phyloP scores from a whole-genome alignment of 2,113 vertebrate species.

The Aviceda subcristata region DNA sequence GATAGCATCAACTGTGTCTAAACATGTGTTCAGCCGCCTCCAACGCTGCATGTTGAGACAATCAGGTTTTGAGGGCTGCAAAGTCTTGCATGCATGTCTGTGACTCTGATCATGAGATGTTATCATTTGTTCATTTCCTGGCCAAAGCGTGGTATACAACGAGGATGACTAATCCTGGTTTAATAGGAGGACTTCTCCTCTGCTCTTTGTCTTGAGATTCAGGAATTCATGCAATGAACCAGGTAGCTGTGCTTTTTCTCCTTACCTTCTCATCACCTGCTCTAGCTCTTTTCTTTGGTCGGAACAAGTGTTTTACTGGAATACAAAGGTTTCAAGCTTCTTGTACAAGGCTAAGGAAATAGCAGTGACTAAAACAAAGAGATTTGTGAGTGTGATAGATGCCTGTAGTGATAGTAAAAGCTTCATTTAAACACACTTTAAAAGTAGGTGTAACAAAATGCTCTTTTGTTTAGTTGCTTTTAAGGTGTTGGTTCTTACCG shows the following conservation, averaged over 20 bases:
- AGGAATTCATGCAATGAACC: not conserved
- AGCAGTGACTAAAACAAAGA: not conserved
- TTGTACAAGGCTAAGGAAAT: not conserved
- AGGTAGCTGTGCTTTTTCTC: not conserved
- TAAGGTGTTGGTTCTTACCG: not conserved
- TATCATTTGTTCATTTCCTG: not conserved
- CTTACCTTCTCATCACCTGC: not conserved
- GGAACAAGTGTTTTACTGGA: not conserved
- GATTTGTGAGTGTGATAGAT: not conserved
- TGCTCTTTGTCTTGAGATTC: not conserved
- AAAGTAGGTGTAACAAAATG: not conserved
- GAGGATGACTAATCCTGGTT: not conserved
- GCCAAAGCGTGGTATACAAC: not conserved
- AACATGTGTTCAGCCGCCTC: constrained; percentile 36
- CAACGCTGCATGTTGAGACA: constrained; percentile 45
- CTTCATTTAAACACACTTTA: not conserved
- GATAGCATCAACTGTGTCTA: constrained; percentile 51
- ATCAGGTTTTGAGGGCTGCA: not conserved
- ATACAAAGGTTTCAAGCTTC: not conserved
- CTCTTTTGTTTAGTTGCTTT: not conserved
- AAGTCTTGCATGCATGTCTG: not conserved
- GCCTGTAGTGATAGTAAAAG: not conserved
- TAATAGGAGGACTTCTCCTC: not conserved
- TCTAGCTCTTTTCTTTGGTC: not conserved
- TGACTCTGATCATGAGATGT: constrained; percentile 2